Percentiles rank a stretch among this genome's conserved stretches.
Conservation (phyloP, 23 tunicate species). For the Trididemnum nubilum region DNA sequence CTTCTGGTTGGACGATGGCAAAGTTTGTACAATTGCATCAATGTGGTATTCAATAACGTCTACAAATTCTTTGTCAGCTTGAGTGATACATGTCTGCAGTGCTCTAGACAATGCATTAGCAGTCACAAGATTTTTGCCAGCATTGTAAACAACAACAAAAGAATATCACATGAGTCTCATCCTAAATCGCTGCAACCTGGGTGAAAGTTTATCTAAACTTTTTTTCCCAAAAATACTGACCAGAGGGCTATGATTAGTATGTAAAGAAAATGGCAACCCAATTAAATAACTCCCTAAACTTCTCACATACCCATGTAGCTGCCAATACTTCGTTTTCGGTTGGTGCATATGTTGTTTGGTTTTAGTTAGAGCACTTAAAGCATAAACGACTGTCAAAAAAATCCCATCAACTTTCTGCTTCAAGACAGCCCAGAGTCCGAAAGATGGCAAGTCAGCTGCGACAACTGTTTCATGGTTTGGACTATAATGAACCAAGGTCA, state of each 20-base stretch:
- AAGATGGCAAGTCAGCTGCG: not conserved
- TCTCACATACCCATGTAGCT: not conserved
- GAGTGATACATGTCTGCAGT: not conserved
- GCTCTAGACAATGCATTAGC: not conserved
- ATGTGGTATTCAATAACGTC: not conserved
- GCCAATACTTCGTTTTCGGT: not conserved
- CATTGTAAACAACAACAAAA: not conserved
- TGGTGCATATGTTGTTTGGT: not conserved
- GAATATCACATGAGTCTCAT: not conserved
- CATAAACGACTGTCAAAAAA: not conserved
- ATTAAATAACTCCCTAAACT: not conserved
- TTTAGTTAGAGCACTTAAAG: not conserved
- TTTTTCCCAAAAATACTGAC: not conserved
- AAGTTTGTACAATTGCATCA: not conserved
- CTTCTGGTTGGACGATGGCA: not conserved
- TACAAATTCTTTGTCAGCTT: not conserved
- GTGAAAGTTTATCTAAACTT: not conserved
- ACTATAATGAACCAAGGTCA: not conserved
- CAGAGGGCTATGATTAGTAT: not conserved
- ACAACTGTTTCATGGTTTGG: not conserved
- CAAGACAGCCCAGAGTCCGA: not conserved
- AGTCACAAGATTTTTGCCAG: not conserved
- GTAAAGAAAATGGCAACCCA: not conserved
- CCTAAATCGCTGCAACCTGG: not conserved
- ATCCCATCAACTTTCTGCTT: not conserved